Evolutionary conservation across 2,797 vertebrate genomes (phyloP), one percentile per base, ranked within the genome.

Genomic region (Erithacus rubecula): DNA sequence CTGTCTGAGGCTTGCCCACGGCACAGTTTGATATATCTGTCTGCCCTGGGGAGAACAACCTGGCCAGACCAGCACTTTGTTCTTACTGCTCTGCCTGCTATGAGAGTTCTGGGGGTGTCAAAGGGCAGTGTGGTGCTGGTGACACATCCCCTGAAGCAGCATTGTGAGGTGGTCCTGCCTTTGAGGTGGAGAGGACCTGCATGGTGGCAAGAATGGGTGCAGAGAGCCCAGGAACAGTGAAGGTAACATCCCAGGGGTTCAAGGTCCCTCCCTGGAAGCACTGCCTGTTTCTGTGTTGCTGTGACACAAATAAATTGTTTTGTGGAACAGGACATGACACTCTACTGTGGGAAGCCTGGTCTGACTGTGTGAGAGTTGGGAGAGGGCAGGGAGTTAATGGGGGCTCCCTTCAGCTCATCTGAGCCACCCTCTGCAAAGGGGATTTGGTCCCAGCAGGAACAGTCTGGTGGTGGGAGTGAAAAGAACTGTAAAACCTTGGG

Each of bases 111-210:
- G 32, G 34, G 29, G 32, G 19, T 29, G 71, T 22, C 32, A 12
- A 65, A 30, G 63, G 34, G 37, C 53, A n/a, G 12, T 23, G 15
- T 12, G 1, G 30, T 41, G 55, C 56, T 85, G 39, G 58, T n/a
- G 53, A 43, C 39, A 11, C 26, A 9, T 58, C 2, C 11, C 20
- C 43, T 44, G 69, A 7, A 39, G 65, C 30, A 77, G 60, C 47
- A 70, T 8, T 0, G 0, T 15, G 43, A 14, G 32, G 43, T 23
- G 56, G 22, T 12, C 29, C 56, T 59, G 63, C 41, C 26, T 26
- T 7, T 49, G 27, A 8, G 43, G 29, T 26, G 22, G 2, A 58
- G 9, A 5, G 21, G 46, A 62, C 16, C 55, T 74, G 29, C 27
- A 15, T 0, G 3, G 32, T 51, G 64, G 30, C 51, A 53, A 68